Conservation (phyloP, 2,113 vertebrate species). For the Megaleporinus macrocephalus region DNA sequence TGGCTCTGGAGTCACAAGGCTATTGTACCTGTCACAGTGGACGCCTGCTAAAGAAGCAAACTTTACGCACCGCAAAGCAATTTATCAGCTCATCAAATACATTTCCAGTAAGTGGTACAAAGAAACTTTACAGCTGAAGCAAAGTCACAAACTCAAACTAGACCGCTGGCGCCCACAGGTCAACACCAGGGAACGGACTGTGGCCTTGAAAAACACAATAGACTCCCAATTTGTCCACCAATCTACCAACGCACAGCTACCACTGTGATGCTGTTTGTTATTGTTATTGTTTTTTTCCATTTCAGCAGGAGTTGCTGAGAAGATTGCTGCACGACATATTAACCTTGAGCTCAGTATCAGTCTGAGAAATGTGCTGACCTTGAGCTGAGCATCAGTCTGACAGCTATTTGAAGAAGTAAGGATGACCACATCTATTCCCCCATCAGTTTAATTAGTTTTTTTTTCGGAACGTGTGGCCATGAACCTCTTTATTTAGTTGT, state of each 20-base stretch:
- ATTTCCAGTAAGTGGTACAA: too few relatives aligned
- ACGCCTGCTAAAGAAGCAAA: too few relatives aligned
- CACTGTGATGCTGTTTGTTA: background rate
- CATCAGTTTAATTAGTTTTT: constrained; percentile 49
- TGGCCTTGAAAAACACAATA: background rate
- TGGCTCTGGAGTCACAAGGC: too few relatives aligned
- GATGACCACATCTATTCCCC: constrained; percentile 52
- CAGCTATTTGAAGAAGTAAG: constrained; percentile 52
- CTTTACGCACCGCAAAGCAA: too few relatives aligned
- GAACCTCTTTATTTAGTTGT: constrained; percentile 52
- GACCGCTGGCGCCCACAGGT: background rate
- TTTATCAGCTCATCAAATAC: too few relatives aligned
- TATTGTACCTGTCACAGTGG: too few relatives aligned
- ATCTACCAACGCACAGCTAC: background rate
- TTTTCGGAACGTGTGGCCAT: constrained; percentile 32
- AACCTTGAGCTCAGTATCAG: constrained; percentile 29
- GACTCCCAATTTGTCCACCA: background rate
- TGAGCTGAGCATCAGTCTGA: constrained; percentile 45
- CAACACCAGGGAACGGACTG: background rate
- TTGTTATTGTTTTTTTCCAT: background rate
- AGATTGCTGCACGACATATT: constrained; percentile 16
- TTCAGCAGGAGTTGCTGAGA: constrained; percentile 11
- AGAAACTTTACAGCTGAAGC: too few relatives aligned
- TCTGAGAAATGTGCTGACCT: constrained; percentile 38
- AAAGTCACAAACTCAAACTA: background rate